Conservation (phyloP, 2,888 invertebrate species). For the Lycaena phlaeas region DNA sequence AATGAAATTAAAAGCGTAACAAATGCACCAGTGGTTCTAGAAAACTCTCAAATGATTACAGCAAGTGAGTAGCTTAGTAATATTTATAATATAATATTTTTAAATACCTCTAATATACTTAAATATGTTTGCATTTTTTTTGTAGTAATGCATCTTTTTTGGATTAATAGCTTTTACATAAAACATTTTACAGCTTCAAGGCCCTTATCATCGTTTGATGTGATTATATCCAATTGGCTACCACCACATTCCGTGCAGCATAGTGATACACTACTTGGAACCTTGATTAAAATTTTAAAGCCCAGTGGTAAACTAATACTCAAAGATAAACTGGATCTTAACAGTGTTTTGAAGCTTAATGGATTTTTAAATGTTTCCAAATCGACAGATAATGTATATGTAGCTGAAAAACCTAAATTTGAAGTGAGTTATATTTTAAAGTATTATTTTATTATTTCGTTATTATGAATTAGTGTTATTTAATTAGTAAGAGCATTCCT, state of each 20-base stretch:
- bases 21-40: slow-evolving; percentile 65
- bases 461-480: too few species aligned
- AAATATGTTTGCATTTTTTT: too few species aligned
- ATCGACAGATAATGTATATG: slow-evolving; percentile 36
- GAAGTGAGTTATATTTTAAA: slow-evolving; percentile 68
- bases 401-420: slow-evolving; percentile 79
- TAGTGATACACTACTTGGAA: slow-evolving; percentile 60
- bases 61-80: slow-evolving; percentile 69
- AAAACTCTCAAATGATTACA: slow-evolving; percentile 74
- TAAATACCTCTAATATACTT: too few species aligned
- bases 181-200: slow-evolving; percentile 62
- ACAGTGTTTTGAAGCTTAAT: slow-evolving; percentile 73
- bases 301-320: slow-evolving; percentile 75
- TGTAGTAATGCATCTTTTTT: too few species aligned
- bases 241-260: slow-evolving; percentile 51
- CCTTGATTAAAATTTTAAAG: slow-evolving; percentile 74
- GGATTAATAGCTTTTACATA: slow-evolving; percentile 1
- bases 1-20: slow-evolving; percentile 60
- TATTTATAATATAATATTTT: too few species aligned
- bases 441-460: too few species aligned
- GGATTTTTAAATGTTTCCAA: slow-evolving; percentile 73
- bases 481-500: too few species aligned
- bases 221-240: slow-evolving; percentile 70
- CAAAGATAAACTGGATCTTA: slow-evolving; percentile 54
- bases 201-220: slow-evolving; percentile 73